Evolutionary conservation across 2,113 vertebrate species (phyloP).

Genomic region (Riparia riparia): DNA sequence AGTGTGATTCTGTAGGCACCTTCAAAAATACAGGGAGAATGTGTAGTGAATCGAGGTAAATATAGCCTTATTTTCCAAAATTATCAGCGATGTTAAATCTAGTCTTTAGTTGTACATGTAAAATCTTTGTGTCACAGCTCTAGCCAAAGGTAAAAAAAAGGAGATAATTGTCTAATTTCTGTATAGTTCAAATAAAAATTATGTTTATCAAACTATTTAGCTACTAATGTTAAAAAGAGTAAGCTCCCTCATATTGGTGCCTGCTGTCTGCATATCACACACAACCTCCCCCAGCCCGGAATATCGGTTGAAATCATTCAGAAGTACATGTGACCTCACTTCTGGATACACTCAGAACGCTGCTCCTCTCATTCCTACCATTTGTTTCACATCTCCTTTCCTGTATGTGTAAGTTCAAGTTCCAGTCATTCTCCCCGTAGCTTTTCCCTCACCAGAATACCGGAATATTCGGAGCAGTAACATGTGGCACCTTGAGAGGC

Average conservation of each 20-base stretch:
- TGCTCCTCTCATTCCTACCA: neutral
- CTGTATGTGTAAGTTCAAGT: neutral
- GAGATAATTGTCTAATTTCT: neutral
- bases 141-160: neutral
- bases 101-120: neutral
- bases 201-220: neutral
- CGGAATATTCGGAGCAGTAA: neutral
- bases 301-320: neutral
- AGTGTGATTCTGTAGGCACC: constrained; percentile 37
- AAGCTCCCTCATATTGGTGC: neutral
- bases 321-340: neutral
- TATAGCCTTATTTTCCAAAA: neutral
- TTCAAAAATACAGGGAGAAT: constrained; percentile 13
- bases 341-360: neutral
- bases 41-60: constrained; percentile 54
- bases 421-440: neutral
- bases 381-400: neutral
- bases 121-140: neutral
- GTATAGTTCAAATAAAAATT: neutral
- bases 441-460: neutral
- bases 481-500: neutral
- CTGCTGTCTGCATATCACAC: neutral
- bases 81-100: neutral
- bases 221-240: neutral
- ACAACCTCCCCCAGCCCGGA: neutral